Conservation (phyloP, 2,888 invertebrate species). For the Dicyrtomina minuta region DNA sequence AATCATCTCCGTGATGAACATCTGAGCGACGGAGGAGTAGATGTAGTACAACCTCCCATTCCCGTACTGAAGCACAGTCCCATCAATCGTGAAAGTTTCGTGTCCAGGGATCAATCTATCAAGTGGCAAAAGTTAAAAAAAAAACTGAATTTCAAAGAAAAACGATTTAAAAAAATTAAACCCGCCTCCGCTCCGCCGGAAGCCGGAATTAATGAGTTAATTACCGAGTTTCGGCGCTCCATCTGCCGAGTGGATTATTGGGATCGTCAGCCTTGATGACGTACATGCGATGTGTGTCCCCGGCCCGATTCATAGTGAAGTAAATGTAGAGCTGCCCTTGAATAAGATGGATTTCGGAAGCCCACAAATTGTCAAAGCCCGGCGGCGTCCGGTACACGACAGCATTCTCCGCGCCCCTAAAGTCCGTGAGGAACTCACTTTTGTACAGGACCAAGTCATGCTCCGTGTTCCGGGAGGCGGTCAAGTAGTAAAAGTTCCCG, state of each 20-base stretch:
- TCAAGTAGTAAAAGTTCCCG: conserved; percentile 35
- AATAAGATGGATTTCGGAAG: conserved; percentile 42
- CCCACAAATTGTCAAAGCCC: conserved; percentile 36
- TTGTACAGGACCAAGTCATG: conserved; percentile 31
- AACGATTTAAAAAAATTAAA: no score
- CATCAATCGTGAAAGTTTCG: conserved; percentile 42
- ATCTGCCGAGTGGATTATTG: conserved; percentile 42
- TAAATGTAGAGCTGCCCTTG: conserved; percentile 42
- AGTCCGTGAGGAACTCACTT: conserved; percentile 35
- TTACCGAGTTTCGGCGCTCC: background rate
- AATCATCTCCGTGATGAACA: conserved; percentile 50
- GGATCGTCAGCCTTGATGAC: conserved; percentile 47
- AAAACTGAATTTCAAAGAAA: background rate
- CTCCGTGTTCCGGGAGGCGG: conserved; percentile 32
- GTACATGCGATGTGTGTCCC: conserved; percentile 50
- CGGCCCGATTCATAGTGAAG: conserved; percentile 38
- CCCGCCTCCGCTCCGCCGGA: no score
- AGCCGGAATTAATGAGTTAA: no score
- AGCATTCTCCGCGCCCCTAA: conserved; percentile 27
- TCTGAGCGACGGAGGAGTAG: conserved; percentile 50
- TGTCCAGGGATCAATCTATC: conserved; percentile 31
- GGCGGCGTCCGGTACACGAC: conserved; percentile 27
- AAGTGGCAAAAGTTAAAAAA: no score
- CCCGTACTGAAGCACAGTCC: conserved; percentile 48
- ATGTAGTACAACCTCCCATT: conserved; percentile 46